phyloP scores from a whole-genome alignment of 1,140 invertebrate genomes.

The Eupeodes corollae region DNA sequence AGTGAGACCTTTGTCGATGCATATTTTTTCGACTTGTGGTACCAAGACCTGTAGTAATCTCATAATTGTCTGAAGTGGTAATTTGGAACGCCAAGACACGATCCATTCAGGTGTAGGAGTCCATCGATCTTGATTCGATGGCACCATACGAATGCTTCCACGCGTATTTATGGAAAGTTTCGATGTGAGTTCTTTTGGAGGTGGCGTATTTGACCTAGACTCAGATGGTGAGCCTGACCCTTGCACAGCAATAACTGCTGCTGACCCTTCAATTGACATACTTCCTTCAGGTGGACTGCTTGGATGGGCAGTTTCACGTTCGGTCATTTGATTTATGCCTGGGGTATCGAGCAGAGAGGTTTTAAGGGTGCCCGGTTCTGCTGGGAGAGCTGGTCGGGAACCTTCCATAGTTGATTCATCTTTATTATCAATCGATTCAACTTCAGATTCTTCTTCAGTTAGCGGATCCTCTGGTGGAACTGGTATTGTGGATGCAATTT shows the following conservation, averaged over 20 bases:
- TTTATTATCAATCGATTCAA: conserved; percentile 23
- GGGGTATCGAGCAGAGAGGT: conserved; percentile 81
- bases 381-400: conserved; percentile 70
- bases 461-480: conserved; percentile 13
- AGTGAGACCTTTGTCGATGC: conserved; percentile 98
- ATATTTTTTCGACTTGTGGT: conserved; percentile 99
- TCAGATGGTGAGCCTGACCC: conserved; percentile 9
- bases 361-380: conserved; percentile 82
- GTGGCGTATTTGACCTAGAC: conserved; percentile 15
- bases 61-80: conserved; percentile 98
- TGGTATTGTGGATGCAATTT: conserved; percentile 20
- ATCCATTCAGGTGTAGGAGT: conserved; percentile 88
- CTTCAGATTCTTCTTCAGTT: conserved; percentile 20
- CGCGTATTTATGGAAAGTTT: conserved; percentile 34
- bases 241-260: conserved; percentile 10
- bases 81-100: conserved; percentile 89
- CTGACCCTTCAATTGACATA: conserved; percentile 14
- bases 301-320: conserved; percentile 80
- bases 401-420: conserved; percentile 69
- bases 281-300: conserved; percentile 13
- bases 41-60: conserved; percentile 94
- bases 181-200: conserved; percentile 15
- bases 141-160: conserved; percentile 33
- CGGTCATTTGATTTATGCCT: conserved; percentile 77
- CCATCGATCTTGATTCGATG: conserved; percentile 46